These are phyloP conservation scores for Bubo bubo DNA, from an alignment of 2,113 vertebrate species.

Conservation along the genomic window DNA sequence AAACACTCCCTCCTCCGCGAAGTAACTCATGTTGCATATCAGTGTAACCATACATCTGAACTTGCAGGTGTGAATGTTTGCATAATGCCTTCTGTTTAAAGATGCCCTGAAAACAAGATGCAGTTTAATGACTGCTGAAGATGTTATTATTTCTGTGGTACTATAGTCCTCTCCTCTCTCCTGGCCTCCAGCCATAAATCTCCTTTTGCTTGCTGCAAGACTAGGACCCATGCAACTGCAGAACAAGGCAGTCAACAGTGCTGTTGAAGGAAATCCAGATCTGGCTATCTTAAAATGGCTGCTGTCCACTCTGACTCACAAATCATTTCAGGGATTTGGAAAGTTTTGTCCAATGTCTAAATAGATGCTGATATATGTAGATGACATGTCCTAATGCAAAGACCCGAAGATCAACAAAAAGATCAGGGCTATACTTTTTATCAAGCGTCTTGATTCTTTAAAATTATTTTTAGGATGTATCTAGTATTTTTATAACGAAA, in stretches of 20 bases:
- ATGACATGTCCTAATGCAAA: background rate
- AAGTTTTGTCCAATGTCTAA: background rate
- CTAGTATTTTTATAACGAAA: background rate
- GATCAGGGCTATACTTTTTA: background rate
- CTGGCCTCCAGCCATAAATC: background rate
- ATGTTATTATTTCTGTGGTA: background rate
- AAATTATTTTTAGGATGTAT: background rate
- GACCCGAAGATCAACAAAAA: background rate
- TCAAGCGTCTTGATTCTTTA: background rate
- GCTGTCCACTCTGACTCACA: background rate
- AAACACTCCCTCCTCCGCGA: background rate
- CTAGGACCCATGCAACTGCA: background rate
- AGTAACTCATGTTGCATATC: background rate
- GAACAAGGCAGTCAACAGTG: background rate
- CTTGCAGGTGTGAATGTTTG: background rate
- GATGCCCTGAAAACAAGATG: background rate
- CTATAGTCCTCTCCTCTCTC: background rate
- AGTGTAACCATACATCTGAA: background rate
- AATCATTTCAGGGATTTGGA: accelerated
- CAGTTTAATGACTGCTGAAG: background rate
- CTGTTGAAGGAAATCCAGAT: background rate
- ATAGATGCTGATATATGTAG: background rate
- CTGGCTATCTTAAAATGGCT: background rate
- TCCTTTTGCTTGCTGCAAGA: background rate
- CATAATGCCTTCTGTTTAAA: accelerated